Evolutionary conservation across 1,140 invertebrate genomes (phyloP), one percentile per base, ranked within the genome.

Genomic region (Dinoponera quadriceps): DNA sequence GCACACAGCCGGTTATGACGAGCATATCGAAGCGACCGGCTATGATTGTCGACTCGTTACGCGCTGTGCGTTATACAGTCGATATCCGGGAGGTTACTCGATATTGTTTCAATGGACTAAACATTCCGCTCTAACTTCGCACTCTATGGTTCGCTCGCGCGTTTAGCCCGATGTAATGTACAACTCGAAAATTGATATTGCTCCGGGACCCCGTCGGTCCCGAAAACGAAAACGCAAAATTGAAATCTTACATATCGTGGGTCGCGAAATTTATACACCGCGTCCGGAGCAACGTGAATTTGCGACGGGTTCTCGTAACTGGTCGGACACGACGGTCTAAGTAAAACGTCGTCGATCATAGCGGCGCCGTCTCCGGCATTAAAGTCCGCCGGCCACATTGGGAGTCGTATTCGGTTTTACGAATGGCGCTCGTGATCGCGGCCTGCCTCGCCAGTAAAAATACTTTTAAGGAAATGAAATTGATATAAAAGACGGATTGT

Each of bases 401-500:
- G 55, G 48, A 57, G 27, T 73, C 68, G 86, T 85, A 85, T 82
- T 80, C 74, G 74, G 54, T 88, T 88, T 88, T 81, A 88, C 83
- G 74, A 85, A 88, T 73, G 77, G 75, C 69, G 75, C 49, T 44
- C 49, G 78, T 54, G 62, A 57, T 83, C 74, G 27, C 63, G 27
- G 75, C 22, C 44, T 72, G 65, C 38, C 38, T 75, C 5, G 22
- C 65, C 82, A 44, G 89, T 91, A 90, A 90, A 91, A 91, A 90
- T 91, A 91, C 88, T 90, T 90, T 91, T 71, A 89, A 88, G 88
- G 85, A 90, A 90, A 89, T 91, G 84, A 88, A 90, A 89, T 90
- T 90, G 88, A 90, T 89, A 87, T 85, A 89, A 88, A 86, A 81
- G 81, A 90, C 83, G 59, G 63, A 84, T 85, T 85, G 85, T 74